Percentiles rank a stretch among this genome's conserved stretches.
Evolutionary conservation across 1,140 invertebrate species (phyloP).

Genomic region (Hyposmocoma kahamanoa): DNA sequence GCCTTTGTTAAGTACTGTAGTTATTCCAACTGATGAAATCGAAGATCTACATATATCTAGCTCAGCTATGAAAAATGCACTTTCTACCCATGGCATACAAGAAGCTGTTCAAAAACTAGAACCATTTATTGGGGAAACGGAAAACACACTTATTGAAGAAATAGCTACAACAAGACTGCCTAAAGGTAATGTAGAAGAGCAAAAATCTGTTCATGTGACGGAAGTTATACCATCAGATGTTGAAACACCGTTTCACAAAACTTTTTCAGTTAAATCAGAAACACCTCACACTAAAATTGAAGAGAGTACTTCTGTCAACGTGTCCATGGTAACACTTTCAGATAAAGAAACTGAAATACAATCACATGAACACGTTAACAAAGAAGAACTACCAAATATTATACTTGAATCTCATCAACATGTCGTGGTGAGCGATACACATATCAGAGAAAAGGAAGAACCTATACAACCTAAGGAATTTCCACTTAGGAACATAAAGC

Average conservation of each 20-base stretch:
- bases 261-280: constrained; percentile 14
- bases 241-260: constrained; percentile 20
- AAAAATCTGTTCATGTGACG: constrained; percentile 37
- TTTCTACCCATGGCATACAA: constrained; percentile 25
- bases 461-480: constrained; percentile 14
- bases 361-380: constrained; percentile 10
- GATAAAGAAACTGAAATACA: constrained; percentile 24
- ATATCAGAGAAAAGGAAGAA: constrained; percentile 39
- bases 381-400: constrained; percentile 23
- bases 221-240: constrained; percentile 39
- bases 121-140: constrained; percentile 40
- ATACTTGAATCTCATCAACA: constrained; percentile 40
- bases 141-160: constrained; percentile 18
- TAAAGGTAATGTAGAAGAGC: constrained; percentile 25
- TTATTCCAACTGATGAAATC: constrained; percentile 31
- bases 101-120: constrained; percentile 36
- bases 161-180: constrained; percentile 10
- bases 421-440: constrained; percentile 33
- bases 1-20: constrained; percentile 33
- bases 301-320: constrained; percentile 16
- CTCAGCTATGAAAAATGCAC: constrained; percentile 17
- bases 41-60: constrained; percentile 24
- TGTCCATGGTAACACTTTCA: constrained; percentile 17
- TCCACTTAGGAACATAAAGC: constrained; percentile 23
- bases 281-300: constrained; percentile 14